These are phyloP conservation scores for Clunio marinus DNA, from an alignment of 2,888 invertebrate genomes.

Conservation along the genomic window DNA sequence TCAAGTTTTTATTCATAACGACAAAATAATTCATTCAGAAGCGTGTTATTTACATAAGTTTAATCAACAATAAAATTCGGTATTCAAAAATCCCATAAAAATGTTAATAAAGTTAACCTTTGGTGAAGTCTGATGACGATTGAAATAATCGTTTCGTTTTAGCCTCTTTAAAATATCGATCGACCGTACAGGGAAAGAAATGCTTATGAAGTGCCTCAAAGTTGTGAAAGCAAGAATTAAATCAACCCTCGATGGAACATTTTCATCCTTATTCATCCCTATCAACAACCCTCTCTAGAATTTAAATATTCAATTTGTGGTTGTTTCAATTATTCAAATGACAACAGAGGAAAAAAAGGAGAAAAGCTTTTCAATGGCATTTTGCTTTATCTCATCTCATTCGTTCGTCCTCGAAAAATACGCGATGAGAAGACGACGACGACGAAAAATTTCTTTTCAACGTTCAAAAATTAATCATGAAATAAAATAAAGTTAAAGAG, in stretches of 20 bases:
- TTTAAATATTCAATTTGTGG: slow-evolving; percentile 35
- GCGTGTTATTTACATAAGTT: too few species aligned
- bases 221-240: neutral
- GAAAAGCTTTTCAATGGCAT: slow-evolving; percentile 11
- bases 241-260: neutral
- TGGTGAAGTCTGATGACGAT: neutral
- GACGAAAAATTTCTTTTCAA: neutral
- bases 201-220: neutral
- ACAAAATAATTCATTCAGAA: too few species aligned
- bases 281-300: neutral
- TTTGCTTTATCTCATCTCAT: neutral
- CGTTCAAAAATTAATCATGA: slow-evolving; percentile 24
- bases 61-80: too few species aligned
- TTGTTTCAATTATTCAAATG: slow-evolving; percentile 35
- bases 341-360: too few species aligned
- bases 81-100: too few species aligned
- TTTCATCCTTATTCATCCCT: neutral
- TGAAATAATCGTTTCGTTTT: neutral
- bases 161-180: slow-evolving; percentile 19
- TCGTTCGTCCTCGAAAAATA: neutral
- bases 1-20: too few species aligned
- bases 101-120: too few species aligned
- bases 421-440: neutral
- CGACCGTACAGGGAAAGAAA: slow-evolving; percentile 2
- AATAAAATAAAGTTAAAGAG: neutral